Percentiles rank a stretch among this genome's conserved stretches.
These are phyloP conservation scores for Psilanteris sp. DNA, from an alignment of 1,140 invertebrate genomes.

Conservation along the genomic window DNA sequence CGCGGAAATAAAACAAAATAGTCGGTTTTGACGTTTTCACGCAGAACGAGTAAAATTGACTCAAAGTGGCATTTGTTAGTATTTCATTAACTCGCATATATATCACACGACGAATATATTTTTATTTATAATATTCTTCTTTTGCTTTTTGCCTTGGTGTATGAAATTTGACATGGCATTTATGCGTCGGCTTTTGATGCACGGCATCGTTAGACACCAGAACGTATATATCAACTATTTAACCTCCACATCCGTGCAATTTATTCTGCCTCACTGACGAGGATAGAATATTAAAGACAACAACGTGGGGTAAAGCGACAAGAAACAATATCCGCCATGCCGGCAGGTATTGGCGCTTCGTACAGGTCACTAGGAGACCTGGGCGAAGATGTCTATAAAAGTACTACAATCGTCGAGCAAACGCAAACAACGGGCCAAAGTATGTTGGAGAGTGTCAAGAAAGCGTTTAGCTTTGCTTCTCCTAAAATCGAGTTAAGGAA, in stretches of 20 bases:
- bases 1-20: too few species aligned
- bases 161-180: conserved; percentile 72
- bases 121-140: conserved; percentile 68
- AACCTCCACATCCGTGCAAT: conserved; percentile 7
- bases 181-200: conserved; percentile 65
- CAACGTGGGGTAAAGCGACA: conserved; percentile 57
- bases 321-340: conserved; percentile 75
- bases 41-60: too few species aligned
- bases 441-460: conserved; percentile 83
- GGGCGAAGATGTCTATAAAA: conserved; percentile 83
- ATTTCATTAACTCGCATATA: conserved; percentile 13
- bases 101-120: conserved; percentile 31
- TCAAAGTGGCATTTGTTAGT: conserved; percentile 10
- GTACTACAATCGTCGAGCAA: conserved; percentile 82
- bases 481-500: conserved; percentile 78
- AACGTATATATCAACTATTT: conserved; percentile 13
- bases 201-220: conserved; percentile 51
- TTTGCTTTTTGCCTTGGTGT: conserved; percentile 75
- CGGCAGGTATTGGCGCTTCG: conserved; percentile 82
- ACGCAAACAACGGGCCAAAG: conserved; percentile 79
- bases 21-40: too few species aligned
- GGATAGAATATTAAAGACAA: conserved; percentile 31
- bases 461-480: conserved; percentile 82
- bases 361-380: conserved; percentile 83
- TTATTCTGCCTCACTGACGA: conserved; percentile 45